Evolutionary conservation across 2,113 vertebrate species (phyloP).

Genomic region (Collichthys lucidus): DNA sequence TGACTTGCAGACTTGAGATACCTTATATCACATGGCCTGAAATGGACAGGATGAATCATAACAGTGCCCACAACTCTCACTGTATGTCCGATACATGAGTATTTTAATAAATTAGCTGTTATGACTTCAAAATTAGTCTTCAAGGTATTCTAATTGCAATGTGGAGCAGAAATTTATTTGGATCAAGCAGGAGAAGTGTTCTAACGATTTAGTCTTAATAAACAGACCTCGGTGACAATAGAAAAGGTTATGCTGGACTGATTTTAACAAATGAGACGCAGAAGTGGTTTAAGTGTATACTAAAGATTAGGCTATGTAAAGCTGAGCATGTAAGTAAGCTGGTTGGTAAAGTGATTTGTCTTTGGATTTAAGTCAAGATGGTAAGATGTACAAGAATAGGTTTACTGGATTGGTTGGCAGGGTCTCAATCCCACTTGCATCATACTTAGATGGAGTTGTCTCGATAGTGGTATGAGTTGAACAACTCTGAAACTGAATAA

Average conservation of each 20-base stretch:
- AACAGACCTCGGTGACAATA: background rate
- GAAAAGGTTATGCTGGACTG: background rate
- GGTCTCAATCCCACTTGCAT: background rate
- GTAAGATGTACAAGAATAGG: background rate
- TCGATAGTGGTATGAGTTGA: background rate
- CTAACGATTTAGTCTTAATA: background rate
- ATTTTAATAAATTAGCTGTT: background rate
- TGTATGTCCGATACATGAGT: background rate
- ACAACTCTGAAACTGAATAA: background rate
- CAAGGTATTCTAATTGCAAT: background rate
- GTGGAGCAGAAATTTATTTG: background rate
- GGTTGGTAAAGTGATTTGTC: background rate
- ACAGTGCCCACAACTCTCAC: conserved; percentile 3
- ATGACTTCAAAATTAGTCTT: background rate
- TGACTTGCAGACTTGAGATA: background rate
- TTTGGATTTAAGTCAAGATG: background rate
- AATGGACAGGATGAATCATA: conserved; percentile 15
- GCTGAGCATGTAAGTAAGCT: background rate
- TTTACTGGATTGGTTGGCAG: too few relatives aligned
- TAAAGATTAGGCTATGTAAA: background rate
- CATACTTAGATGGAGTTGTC: background rate
- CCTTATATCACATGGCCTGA: background rate
- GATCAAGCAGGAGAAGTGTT: background rate
- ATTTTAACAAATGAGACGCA: background rate
- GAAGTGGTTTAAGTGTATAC: background rate